Evolutionary conservation across 1,140 invertebrate species (phyloP).

Genomic region (Ceratosolen solmsi): DNA sequence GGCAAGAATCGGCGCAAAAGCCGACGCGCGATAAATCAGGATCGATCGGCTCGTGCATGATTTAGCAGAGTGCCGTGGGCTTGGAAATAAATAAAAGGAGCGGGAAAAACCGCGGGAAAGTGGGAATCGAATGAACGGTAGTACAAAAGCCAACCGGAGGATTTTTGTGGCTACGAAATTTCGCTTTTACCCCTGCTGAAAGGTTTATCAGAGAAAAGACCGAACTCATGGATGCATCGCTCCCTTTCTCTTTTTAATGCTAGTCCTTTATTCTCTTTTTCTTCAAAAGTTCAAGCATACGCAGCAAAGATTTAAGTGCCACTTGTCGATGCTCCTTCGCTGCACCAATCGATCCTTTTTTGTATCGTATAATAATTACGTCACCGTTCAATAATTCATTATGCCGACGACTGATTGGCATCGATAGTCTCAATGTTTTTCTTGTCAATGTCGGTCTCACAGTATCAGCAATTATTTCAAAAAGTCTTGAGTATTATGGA

Average conservation of each 20-base stretch:
- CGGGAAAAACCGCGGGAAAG: neutral
- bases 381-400: neutral
- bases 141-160: conserved; percentile 4
- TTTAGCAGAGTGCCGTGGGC: neutral
- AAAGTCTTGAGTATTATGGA: neutral
- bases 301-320: conserved; percentile 45
- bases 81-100: conserved; percentile 1
- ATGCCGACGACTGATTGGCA: neutral
- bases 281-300: neutral
- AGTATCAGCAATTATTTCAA: too few relatives aligned
- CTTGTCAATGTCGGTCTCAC: too few relatives aligned
- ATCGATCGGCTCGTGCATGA: conserved; percentile 14
- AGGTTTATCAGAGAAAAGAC: conserved; percentile 53
- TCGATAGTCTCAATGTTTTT: neutral
- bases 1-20: too few relatives aligned
- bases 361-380: conserved; percentile 17
- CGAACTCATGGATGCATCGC: conserved; percentile 11
- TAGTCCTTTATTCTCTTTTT: neutral
- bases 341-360: conserved; percentile 29
- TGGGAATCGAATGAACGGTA: conserved; percentile 19
- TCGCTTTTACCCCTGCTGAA: conserved; percentile 56
- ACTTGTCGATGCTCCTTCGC: conserved; percentile 40
- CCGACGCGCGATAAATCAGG: neutral
- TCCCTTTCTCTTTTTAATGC: neutral
- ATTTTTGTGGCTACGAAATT: conserved; percentile 51